phyloP scores from a whole-genome alignment of 2,888 invertebrate species.

The Neelides folsomi region DNA sequence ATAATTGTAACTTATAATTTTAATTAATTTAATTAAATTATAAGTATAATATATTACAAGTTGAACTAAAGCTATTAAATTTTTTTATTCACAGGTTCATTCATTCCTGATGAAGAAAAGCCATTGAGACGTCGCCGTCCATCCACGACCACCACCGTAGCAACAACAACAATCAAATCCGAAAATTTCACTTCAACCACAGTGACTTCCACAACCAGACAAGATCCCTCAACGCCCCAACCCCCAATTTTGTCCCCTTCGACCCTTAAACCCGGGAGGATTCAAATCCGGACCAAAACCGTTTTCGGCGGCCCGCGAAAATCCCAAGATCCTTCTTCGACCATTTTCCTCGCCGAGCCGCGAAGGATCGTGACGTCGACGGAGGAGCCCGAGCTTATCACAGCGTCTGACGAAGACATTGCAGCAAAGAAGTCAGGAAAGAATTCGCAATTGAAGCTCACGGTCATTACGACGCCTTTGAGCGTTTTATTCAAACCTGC shows the following conservation, averaged over 20 bases:
- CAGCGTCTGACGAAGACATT: slow-evolving; percentile 21
- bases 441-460: neutral
- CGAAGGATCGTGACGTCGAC: slow-evolving; percentile 16
- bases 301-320: slow-evolving; percentile 12
- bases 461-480: neutral
- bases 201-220: neutral
- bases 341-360: slow-evolving; percentile 7
- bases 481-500: neutral
- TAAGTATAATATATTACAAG: too few species aligned
- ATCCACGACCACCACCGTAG: slow-evolving; percentile 13
- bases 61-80: neutral
- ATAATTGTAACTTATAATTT: too few species aligned
- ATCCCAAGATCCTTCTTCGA: slow-evolving; percentile 7
- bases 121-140: slow-evolving; percentile 2
- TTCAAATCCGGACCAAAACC: slow-evolving; percentile 8
- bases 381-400: slow-evolving; percentile 21
- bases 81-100: too few species aligned
- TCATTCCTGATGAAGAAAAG: too few species aligned
- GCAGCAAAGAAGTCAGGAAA: slow-evolving; percentile 3
- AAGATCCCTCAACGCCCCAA: neutral
- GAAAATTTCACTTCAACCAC: neutral
- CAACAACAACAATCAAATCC: slow-evolving; percentile 5
- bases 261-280: slow-evolving; percentile 5
- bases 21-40: too few species aligned
- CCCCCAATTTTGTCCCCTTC: neutral